Base-by-base conservation (phyloP, 2,113 vertebrate species). In the Myocastor coypus region DNA sequence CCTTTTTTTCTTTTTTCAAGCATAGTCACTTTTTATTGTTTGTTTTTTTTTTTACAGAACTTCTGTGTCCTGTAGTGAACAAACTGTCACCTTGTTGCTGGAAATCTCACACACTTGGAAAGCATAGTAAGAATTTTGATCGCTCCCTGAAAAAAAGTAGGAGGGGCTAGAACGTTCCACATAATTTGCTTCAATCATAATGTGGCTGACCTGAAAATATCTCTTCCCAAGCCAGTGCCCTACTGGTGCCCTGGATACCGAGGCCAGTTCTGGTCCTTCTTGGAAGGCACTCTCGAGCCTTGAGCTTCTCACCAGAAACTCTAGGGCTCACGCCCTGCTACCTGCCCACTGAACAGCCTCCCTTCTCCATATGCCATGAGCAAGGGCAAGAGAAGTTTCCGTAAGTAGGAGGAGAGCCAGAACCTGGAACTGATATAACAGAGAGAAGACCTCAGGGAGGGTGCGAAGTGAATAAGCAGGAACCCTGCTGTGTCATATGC, bases 1-100 rank as follows among this genome's bases (percentile, higher is more conserved):
- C 52, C 3, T 19, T 88, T 91, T 88, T 91, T 69, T 40, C 73
- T 85, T 84, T 64, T 88, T 89, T 57, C 52, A 83, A 94, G 37
- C 40, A 26, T 40, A 22, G n/a, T 32, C 42, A 4, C 63, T 91
- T 88, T 68, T 80, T 73, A 30, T 52, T 69, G 3, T 64, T 86
- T 78, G 66, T 57, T 71, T 86, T 83, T 71, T 86, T 83, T 83
- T 87, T 24, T 66, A 66, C 16, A 61, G 37, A 89, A 34, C 83
- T 61, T 83, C 24, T 86, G 30, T 88, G 73, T 82, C 68, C 80
- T 30, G 2, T 32, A 59, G 52, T 64, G 55, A 66, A 73, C 24
- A 46, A 77, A 91, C 68, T 82, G 50, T 59, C 34, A 30, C 69
- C 5, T 4, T 34, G 40, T 77, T 68, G 30, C 77, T n/a, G 22